A percentile compares a stretch with the other conserved stretches of the same genome.
Conservation (phyloP, 2,113 vertebrate species). For the Eolophus roseicapilla region DNA sequence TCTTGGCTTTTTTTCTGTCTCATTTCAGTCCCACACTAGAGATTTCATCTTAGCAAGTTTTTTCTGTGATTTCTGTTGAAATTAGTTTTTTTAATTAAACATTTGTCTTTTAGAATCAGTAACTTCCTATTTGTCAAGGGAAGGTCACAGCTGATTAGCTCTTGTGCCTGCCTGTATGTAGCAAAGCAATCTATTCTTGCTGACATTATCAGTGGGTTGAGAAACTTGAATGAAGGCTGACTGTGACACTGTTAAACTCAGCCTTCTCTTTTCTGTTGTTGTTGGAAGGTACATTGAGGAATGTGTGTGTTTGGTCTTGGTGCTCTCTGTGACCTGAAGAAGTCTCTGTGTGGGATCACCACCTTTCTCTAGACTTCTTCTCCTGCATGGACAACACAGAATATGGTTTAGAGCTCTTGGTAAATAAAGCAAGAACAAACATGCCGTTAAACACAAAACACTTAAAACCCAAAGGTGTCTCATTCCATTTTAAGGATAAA, state of each 20-base stretch:
- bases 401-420: not conserved
- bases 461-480: not conserved
- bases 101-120: not conserved
- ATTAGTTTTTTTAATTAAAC: not conserved
- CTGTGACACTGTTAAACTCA: not conserved
- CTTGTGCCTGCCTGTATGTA: rapidly evolving
- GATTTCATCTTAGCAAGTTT: not conserved
- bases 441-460: not conserved
- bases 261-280: not conserved
- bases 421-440: not conserved
- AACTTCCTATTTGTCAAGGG: not conserved
- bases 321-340: not conserved
- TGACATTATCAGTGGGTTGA: not conserved
- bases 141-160: not conserved
- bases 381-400: not conserved
- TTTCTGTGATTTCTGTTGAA: not conserved
- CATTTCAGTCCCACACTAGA: not conserved
- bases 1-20: not conserved
- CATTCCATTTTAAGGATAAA: not conserved
- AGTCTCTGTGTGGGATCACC: not conserved
- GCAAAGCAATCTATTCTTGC: not conserved
- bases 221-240: not conserved
- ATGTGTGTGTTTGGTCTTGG: not conserved
- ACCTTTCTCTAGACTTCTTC: not conserved
- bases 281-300: not conserved